Base-by-base conservation (phyloP, 2,888 invertebrate genomes). In the Diarsia mendica region DNA sequence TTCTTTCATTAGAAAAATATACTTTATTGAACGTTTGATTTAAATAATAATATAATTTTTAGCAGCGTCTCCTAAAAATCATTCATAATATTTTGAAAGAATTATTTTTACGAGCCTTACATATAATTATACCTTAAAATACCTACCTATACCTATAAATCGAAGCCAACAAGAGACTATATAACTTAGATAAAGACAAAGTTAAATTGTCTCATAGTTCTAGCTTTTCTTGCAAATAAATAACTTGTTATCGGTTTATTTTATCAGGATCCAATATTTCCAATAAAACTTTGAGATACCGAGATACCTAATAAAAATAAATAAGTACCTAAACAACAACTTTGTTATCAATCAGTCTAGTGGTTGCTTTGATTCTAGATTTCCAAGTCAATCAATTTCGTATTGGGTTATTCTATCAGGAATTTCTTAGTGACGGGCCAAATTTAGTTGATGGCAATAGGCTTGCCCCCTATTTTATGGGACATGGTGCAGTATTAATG, bases 221-320 rank as follows among this genome's bases (percentile, higher is more conserved):
- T 13, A 28, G 5, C 6, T 61, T 61, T 51, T 61, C 39, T 23
- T 39, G 20, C n/a, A 13, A 44, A n/a, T 28, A 15, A 18, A 61
- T 3, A 61, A 61, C 61, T 63, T 58, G 13, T 28, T 13, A n/a
- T 9, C 64, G 49, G n/a, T 53, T 46, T 53, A 5, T 67, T 55
- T 11, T n/a, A n/a, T 3, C 53, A 8, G 33, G 28, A 53, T 46
- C 51, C 28, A 49, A 55, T 60, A n/a, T 2, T 51, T 33, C 20
- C 20, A 49, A 55, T 33, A 48, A 63, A 75, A 76, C 48, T 64
- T 75, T 63, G 18, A 11, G 3, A n/a, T 60, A 33, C n/a, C n/a
- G n/a, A n/a, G n/a, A n/a, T n/a, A n/a, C 9, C 1, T 2, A 60
- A 33, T 60, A 33, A 60, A 60, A 33, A 60, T 20, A 33, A 33